These are phyloP conservation scores for Pseudomyrmex cubaensis DNA, from an alignment of 1,140 invertebrate genomes.

Conservation along the genomic window DNA sequence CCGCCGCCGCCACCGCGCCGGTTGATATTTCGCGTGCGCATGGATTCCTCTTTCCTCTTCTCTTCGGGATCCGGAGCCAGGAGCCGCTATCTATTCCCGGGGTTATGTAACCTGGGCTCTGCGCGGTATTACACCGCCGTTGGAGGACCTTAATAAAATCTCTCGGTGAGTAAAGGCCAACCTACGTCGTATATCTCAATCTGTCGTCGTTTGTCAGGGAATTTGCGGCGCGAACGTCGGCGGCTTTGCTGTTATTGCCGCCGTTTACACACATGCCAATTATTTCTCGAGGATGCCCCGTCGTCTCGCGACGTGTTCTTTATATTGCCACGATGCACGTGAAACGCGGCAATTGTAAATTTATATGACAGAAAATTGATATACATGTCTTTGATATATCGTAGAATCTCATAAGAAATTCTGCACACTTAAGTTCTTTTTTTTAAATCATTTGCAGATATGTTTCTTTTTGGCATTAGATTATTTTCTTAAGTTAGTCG, in stretches of 20 bases:
- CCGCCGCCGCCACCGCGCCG: no score
- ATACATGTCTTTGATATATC: no score
- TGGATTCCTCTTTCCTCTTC: constrained; percentile 31
- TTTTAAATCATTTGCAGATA: not conserved
- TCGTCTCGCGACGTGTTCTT: not conserved
- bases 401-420: no score
- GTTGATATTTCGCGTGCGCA: constrained; percentile 49
- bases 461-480: not conserved
- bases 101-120: constrained; percentile 38
- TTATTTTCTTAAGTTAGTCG: not conserved
- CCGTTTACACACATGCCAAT: constrained; percentile 56
- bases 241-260: constrained; percentile 49
- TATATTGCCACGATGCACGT: not conserved
- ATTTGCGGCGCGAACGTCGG: constrained; percentile 46
- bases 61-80: constrained; percentile 6
- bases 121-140: constrained; percentile 52
- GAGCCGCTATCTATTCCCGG: constrained; percentile 42
- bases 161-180: constrained; percentile 54
- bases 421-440: no score
- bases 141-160: constrained; percentile 61
- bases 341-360: constrained; percentile 2
- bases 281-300: constrained; percentile 39
- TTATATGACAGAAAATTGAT: not conserved
- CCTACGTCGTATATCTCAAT: constrained; percentile 56
- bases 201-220: constrained; percentile 61